Conservation (phyloP, 2,113 vertebrate genomes). For the Rhizomys pruinosus region DNA sequence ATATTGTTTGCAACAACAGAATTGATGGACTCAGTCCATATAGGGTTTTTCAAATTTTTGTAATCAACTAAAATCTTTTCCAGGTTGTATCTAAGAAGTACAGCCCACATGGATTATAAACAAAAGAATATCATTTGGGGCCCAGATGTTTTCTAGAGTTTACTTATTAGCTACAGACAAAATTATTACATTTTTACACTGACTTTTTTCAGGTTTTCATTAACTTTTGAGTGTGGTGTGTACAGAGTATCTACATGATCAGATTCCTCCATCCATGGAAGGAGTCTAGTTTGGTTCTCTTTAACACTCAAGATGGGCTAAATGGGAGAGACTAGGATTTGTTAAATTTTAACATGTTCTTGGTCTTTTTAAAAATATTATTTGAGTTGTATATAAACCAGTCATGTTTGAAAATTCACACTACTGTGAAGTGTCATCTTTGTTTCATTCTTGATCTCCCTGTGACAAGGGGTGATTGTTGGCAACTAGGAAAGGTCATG, state of each 20-base stretch:
- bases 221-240: neutral
- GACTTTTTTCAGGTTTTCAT: neutral
- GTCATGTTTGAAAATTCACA: neutral
- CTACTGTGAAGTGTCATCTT: neutral
- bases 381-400: neutral
- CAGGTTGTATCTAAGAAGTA: neutral
- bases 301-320: neutral
- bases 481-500: constrained; percentile 41
- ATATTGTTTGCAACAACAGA: constrained; percentile 38
- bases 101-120: constrained; percentile 27
- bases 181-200: neutral
- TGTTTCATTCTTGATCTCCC: constrained; percentile 2
- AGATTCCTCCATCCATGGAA: neutral
- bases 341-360: neutral
- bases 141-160: constrained; percentile 41
- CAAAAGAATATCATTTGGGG: constrained; percentile 24
- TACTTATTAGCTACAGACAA: constrained; percentile 1
- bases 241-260: neutral
- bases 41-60: constrained; percentile 11
- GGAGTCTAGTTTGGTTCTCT: neutral
- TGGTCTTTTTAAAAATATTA: neutral
- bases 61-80: constrained; percentile 44
- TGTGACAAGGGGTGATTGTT: neutral
- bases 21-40: neutral
- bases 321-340: neutral